Evolutionary conservation across 1,140 invertebrate genomes (phyloP).

Genomic region (Leptopilina boulardi): DNA sequence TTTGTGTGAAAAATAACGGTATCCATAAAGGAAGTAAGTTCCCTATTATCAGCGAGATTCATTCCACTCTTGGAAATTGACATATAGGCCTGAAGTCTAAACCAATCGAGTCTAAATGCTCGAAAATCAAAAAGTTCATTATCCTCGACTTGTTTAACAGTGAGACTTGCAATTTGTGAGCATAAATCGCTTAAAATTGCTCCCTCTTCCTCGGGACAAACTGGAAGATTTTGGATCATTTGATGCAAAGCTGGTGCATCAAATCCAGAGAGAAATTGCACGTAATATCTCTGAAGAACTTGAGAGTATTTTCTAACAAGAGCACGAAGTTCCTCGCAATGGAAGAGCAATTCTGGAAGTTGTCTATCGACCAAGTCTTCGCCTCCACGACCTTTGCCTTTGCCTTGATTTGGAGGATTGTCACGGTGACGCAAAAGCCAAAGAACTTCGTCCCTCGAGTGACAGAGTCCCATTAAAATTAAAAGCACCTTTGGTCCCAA

Average conservation of each 20-base stretch:
- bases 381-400: slow-evolving; percentile 88
- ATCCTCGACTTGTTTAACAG: slow-evolving; percentile 97
- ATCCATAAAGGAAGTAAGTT: slow-evolving; percentile 94
- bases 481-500: slow-evolving; percentile 97
- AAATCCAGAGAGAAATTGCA: slow-evolving; percentile 96
- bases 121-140: slow-evolving; percentile 98
- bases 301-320: slow-evolving; percentile 96
- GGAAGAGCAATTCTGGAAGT: slow-evolving; percentile 97
- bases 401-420: slow-evolving; percentile 91
- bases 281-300: slow-evolving; percentile 98
- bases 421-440: slow-evolving; percentile 98
- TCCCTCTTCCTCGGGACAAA: slow-evolving; percentile 95
- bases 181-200: slow-evolving; percentile 95
- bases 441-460: slow-evolving; percentile 96
- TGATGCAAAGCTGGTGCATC: slow-evolving; percentile 95
- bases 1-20: slow-evolving; percentile 98
- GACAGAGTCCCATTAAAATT: slow-evolving; percentile 96
- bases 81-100: slow-evolving; percentile 95
- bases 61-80: slow-evolving; percentile 90
- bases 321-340: slow-evolving; percentile 97
- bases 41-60: slow-evolving; percentile 89
- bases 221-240: slow-evolving; percentile 90
- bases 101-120: slow-evolving; percentile 97
- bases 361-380: slow-evolving; percentile 96
- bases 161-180: slow-evolving; percentile 90